Base-by-base conservation (phyloP, 2,888 invertebrate species). In the Nephrotoma flavescens region DNA sequence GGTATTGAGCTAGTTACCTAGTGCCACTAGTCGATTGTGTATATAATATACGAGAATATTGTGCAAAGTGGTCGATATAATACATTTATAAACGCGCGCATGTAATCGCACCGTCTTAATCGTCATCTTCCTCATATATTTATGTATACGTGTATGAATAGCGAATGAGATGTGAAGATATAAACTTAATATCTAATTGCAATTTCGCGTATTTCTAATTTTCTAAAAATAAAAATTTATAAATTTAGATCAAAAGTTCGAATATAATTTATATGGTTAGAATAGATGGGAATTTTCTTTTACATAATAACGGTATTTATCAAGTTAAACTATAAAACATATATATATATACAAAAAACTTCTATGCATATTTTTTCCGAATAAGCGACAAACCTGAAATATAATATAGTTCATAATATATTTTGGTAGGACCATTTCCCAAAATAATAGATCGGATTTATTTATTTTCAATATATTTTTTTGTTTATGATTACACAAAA, bases 1-100 rank as follows among this genome's bases (percentile, higher is more conserved):
- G 90, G 89, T 90, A 89, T 90, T 91, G 91, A 91, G 90, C 91
- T 90, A 91, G 90, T 91, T 91, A 91, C 91, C 91, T 90, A 91
- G 90, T 91, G 90, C 90, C 87, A 85, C 86, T 87, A 71, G 87
- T 86, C 88, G 86, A 87, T 86, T 87, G 71, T 71, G 31, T 71
- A 31, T 31, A 71, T 71, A 31, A 52, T 6, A 52, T 15, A 15
- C 7, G 11, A 31, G 31, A 31, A 31, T 71, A 71, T 31, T 71
- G 71, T 71, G 87, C 86, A 86, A 86, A 52, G 57, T 57, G 19
- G 86, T 57, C 44, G 52, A 86, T 85, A 31, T 31, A 44, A 85
- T 85, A 84, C 9, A 84, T 42, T 71, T 71, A 71, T 71, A 71
- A 71, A 31, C 71, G 71, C 19, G 71, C 71, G 19, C 71, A 71